Conservation (phyloP, 2,113 vertebrate genomes). For the Aplodontia rufa region DNA sequence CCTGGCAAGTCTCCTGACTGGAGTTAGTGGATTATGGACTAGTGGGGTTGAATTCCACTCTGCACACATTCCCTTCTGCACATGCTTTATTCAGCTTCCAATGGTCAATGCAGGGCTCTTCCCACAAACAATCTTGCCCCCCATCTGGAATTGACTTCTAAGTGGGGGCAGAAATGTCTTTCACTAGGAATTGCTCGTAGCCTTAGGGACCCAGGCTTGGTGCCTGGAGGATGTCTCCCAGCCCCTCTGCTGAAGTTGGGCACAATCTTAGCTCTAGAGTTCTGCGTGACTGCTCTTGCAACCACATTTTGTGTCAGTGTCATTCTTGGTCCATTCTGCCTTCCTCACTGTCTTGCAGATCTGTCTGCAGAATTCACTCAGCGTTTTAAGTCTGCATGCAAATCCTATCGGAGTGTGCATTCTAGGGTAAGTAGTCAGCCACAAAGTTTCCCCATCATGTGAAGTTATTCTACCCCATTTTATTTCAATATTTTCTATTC, state of each 20-base stretch:
- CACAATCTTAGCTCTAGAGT: neutral
- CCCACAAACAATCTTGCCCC: rapidly evolving
- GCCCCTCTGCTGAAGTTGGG: neutral
- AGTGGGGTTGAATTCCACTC: rapidly evolving
- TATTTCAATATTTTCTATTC: neutral
- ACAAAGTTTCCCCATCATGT: neutral
- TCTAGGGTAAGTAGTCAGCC: neutral
- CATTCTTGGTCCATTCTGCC: too few relatives aligned
- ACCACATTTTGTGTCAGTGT: rapidly evolving
- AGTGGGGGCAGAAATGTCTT: rapidly evolving
- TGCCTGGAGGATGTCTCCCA: neutral
- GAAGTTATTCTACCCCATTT: neutral
- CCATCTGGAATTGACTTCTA: too few relatives aligned
- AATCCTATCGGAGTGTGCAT: neutral
- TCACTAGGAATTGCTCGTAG: neutral
- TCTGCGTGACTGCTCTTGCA: rapidly evolving
- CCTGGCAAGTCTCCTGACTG: neutral
- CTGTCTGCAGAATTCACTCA: neutral
- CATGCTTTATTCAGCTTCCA: neutral
- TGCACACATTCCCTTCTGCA: neutral
- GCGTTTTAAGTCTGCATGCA: neutral
- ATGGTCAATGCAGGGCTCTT: neutral
- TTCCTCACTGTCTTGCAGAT: neutral
- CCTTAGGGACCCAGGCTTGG: rapidly evolving
- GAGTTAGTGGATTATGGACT: neutral